Conservation (phyloP, 2,113 vertebrate genomes). For the Silurus glanis region DNA sequence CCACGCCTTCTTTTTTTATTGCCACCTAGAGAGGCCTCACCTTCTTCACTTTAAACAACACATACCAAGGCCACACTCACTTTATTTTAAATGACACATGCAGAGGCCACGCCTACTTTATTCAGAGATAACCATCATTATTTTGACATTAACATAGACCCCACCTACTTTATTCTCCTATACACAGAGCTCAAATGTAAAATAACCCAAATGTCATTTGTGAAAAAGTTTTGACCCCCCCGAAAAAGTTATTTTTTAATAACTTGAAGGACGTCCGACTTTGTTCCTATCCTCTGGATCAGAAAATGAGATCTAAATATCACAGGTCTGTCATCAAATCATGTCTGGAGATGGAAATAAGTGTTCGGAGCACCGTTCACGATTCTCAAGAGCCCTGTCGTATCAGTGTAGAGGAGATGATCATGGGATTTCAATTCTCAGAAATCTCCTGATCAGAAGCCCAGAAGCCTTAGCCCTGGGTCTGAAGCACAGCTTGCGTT, state of each 20-base stretch:
- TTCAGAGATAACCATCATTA: neutral
- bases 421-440: neutral
- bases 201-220: neutral
- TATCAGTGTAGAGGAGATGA: neutral
- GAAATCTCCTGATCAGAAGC: slow-evolving; percentile 1
- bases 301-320: too few species aligned
- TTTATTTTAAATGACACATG: neutral
- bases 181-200: neutral
- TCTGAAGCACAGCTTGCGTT: neutral
- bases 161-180: neutral
- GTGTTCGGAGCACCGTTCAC: neutral
- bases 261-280: neutral
- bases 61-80: too few species aligned
- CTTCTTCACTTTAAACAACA: too few species aligned
- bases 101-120: neutral
- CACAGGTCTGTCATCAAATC: neutral
- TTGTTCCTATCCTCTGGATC: neutral
- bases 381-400: neutral
- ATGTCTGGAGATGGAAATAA: neutral
- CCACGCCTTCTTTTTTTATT: neutral
- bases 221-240: neutral
- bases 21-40: too few species aligned
- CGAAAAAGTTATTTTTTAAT: too few species aligned
- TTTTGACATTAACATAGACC: neutral
- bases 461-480: slow-evolving; percentile 2